These are phyloP conservation scores for Cettia cetti DNA, from an alignment of 2,113 vertebrate genomes.

Conservation along the genomic window DNA sequence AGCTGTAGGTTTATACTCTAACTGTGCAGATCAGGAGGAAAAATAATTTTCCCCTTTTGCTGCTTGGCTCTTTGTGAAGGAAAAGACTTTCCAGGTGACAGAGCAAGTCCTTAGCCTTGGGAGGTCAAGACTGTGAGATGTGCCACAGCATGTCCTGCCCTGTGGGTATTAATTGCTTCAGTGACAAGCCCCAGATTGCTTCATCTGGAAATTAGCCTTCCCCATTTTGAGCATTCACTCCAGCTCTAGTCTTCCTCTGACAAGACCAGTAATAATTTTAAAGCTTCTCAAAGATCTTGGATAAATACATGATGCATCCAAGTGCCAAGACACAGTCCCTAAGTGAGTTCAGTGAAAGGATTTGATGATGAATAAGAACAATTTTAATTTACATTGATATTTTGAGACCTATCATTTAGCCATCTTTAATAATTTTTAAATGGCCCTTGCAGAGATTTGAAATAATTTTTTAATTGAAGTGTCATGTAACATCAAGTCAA, in stretches of 20 bases:
- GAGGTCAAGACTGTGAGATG: not conserved
- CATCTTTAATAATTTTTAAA: slow-evolving; percentile 1
- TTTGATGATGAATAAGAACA: not conserved
- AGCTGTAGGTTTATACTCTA: not conserved
- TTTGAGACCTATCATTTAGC: slow-evolving; percentile 13
- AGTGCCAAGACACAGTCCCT: not conserved
- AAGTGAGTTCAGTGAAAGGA: not conserved
- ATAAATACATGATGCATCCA: not conserved
- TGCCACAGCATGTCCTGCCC: not conserved
- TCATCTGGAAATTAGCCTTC: not conserved
- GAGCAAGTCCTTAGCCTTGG: not conserved
- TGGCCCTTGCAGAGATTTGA: not conserved
- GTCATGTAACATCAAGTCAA: slow-evolving; percentile 1
- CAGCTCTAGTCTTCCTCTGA: not conserved
- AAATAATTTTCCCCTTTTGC: not conserved
- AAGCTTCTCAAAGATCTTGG: not conserved
- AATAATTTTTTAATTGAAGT: slow-evolving; percentile 26
- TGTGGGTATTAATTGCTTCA: not conserved
- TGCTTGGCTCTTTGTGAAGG: not conserved
- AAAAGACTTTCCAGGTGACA: not conserved
- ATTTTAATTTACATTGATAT: slow-evolving; percentile 24
- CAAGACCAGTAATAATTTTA: not conserved
- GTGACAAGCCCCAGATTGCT: not conserved
- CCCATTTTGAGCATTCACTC: not conserved
- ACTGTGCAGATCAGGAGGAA: not conserved